phyloP scores from a whole-genome alignment of 1,140 invertebrate genomes.

The Drosophila orosa region DNA sequence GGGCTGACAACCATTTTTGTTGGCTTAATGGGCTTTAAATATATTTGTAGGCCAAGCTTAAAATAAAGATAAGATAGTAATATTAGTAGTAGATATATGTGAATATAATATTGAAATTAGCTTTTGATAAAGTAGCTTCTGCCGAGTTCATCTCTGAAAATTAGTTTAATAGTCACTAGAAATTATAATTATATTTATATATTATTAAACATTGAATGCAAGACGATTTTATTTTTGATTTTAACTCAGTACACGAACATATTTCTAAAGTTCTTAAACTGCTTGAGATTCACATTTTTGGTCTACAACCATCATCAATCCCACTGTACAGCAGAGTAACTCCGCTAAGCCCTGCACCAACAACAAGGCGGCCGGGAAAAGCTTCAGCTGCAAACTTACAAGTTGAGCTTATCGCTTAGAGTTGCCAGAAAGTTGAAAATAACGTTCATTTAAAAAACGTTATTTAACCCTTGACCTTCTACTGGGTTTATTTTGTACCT shows the following conservation, averaged over 20 bases:
- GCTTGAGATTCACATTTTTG: background rate
- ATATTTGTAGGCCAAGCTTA: background rate
- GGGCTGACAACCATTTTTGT: background rate
- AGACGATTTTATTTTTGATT: no score
- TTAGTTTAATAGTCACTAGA: no score
- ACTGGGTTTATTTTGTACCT: background rate
- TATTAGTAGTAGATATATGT: no score
- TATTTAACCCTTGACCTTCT: background rate
- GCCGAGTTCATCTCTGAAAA: background rate
- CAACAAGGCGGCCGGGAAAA: conserved; percentile 8
- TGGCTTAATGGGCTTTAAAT: no score
- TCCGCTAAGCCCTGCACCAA: background rate
- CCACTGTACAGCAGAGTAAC: background rate
- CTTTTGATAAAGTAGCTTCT: background rate
- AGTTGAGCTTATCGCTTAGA: conserved; percentile 20
- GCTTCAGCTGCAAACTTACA: conserved; percentile 12
- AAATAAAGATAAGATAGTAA: background rate
- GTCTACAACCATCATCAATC: background rate
- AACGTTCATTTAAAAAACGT: background rate
- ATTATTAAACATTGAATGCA: no score
- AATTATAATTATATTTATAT: no score
- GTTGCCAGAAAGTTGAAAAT: conserved; percentile 33
- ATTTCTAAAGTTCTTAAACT: no score
- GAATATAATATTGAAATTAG: background rate
- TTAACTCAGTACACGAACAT: no score